Percentiles rank a stretch among this genome's conserved stretches.
These are phyloP conservation scores for Maniola jurtina DNA, from an alignment of 1,140 invertebrate species.

Conservation along the genomic window DNA sequence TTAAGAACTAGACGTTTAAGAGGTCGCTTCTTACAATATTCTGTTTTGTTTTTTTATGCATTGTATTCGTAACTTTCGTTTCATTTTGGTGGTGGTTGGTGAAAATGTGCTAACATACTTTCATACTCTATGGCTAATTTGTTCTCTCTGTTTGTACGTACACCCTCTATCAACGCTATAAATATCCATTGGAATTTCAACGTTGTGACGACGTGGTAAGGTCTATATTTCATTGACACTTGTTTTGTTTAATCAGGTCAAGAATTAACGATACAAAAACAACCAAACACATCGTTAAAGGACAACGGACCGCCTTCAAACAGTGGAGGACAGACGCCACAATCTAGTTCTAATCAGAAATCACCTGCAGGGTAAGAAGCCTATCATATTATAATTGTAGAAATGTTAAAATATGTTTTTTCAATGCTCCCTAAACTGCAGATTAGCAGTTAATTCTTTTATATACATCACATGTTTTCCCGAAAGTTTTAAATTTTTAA, in stretches of 20 bases:
- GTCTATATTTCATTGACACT: conserved; percentile 13
- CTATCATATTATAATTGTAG: too few species aligned
- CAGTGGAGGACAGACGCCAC: conserved; percentile 66
- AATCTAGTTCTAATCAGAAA: conserved; percentile 77
- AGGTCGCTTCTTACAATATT: neutral
- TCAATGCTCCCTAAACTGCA: too few species aligned
- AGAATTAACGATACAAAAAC: conserved; percentile 97
- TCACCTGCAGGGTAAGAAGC: conserved; percentile 81
- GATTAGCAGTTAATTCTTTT: too few species aligned
- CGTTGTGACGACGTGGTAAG: conserved; percentile 7
- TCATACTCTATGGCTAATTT: conserved; percentile 78
- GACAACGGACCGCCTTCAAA: conserved; percentile 80
- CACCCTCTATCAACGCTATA: conserved; percentile 21
- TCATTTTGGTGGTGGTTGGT: conserved; percentile 77
- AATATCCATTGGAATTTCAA: conserved; percentile 20
- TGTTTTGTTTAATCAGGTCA: conserved; percentile 80
- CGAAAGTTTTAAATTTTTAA: too few species aligned
- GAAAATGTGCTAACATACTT: conserved; percentile 78
- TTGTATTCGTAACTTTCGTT: conserved; percentile 44
- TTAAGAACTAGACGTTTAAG: neutral
- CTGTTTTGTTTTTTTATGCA: conserved; percentile 3
- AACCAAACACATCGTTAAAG: conserved; percentile 94
- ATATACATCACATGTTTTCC: too few species aligned
- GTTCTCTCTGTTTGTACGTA: conserved; percentile 49
- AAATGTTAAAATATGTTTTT: too few species aligned